Conservation (phyloP, 1,140 invertebrate genomes). For the Dolichoris vasculosae region DNA sequence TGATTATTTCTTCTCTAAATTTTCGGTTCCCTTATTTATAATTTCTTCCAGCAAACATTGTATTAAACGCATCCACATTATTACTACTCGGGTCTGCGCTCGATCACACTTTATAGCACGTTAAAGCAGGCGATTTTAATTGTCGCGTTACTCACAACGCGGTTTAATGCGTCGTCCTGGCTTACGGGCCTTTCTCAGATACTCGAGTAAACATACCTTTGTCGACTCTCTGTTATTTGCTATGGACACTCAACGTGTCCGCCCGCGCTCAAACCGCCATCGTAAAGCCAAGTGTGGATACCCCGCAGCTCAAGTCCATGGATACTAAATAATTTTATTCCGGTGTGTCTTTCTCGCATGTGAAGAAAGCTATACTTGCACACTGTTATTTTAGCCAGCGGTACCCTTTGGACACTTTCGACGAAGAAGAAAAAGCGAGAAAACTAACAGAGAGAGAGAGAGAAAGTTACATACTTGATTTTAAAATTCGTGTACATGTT, state of each 20-base stretch:
- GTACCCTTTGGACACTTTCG: constrained; percentile 29
- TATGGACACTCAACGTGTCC: neutral
- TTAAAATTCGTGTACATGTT: constrained; percentile 22
- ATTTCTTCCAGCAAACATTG: neutral
- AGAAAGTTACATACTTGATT: constrained; percentile 19
- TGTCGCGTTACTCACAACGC: constrained; percentile 5
- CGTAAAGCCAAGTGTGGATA: constrained; percentile 16
- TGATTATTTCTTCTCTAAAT: neutral
- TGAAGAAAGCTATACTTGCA: constrained; percentile 20
- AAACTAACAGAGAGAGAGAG: neutral
- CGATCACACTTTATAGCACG: neutral
- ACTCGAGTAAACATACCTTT: neutral
- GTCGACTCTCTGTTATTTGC: neutral
- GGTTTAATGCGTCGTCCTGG: neutral
- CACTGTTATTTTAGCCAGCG: constrained; percentile 33
- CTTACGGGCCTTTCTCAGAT: neutral
- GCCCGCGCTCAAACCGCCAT: neutral
- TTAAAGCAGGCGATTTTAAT: neutral
- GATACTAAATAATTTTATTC: constrained; percentile 26
- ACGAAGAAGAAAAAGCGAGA: neutral
- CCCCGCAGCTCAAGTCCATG: constrained; percentile 6
- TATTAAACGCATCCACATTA: neutral
- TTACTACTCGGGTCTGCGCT: neutral
- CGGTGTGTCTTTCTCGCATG: constrained; percentile 11
- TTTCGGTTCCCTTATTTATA: neutral